Evolutionary conservation across 2,888 invertebrate species (phyloP).

Genomic region (Eristalis pertinax): DNA sequence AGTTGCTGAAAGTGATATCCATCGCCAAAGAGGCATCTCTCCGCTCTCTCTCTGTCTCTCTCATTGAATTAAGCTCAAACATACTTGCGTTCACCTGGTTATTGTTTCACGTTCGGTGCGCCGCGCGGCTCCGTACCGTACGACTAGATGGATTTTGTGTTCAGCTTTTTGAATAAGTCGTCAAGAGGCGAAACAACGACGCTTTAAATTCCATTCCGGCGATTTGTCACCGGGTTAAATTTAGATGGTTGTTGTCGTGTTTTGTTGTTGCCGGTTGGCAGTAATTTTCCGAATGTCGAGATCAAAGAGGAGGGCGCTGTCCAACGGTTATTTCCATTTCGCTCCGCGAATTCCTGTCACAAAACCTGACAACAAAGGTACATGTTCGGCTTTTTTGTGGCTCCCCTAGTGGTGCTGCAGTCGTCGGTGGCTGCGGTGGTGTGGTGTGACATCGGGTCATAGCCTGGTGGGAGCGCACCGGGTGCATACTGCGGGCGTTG

Average conservation of each 20-base stretch:
- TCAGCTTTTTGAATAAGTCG: constrained; percentile 21
- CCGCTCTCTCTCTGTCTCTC: not conserved
- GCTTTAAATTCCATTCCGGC: constrained; percentile 52
- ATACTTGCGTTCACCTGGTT: constrained; percentile 35
- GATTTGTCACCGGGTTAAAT: constrained; percentile 64
- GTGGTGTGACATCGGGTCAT: constrained; percentile 44
- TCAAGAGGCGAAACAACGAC: constrained; percentile 38
- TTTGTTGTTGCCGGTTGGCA: constrained; percentile 15
- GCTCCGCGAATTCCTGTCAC: constrained; percentile 40
- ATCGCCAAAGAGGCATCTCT: not conserved
- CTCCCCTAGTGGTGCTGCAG: not conserved
- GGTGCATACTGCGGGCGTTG: constrained; percentile 9
- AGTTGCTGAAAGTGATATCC: constrained; percentile 61
- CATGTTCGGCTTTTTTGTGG: not conserved
- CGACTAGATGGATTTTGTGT: not conserved
- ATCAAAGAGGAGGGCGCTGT: constrained; percentile 25
- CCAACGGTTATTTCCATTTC: constrained; percentile 50
- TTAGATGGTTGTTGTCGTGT: constrained; percentile 48
- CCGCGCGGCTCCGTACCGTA: not conserved
- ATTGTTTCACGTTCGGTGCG: constrained; percentile 43
- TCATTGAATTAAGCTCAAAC: constrained; percentile 36
- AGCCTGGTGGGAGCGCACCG: constrained; percentile 28
- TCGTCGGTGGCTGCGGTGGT: constrained; percentile 18
- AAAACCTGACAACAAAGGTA: constrained; percentile 24
- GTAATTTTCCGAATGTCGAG: constrained; percentile 31